These are phyloP conservation scores for Dicrostonyx torquatus DNA, from an alignment of 2,797 vertebrate species.

Conservation along the genomic window DNA sequence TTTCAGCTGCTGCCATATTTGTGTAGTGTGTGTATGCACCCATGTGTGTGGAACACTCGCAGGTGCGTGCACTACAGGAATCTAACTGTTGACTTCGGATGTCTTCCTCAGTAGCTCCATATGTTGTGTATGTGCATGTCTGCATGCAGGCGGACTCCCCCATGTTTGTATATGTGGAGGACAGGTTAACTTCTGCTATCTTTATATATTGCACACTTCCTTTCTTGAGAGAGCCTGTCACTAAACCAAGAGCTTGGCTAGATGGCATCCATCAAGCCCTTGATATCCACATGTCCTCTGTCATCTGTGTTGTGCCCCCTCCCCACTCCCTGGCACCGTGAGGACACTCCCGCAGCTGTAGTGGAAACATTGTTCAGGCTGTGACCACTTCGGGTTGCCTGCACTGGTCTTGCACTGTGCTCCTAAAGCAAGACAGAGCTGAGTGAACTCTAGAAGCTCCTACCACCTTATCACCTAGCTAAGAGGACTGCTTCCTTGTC, in stretches of 20 bases:
- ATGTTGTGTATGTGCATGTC: not conserved
- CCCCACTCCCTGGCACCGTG: not conserved
- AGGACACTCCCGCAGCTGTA: not conserved
- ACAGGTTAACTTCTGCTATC: not conserved
- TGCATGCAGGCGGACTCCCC: not conserved
- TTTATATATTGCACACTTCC: not conserved
- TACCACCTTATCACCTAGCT: not conserved
- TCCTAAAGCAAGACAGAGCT: not conserved
- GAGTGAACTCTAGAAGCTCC: not conserved
- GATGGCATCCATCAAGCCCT: not conserved
- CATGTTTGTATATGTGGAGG: not conserved
- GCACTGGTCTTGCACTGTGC: not conserved
- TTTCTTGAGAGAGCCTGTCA: not conserved
- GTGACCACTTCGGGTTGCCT: not conserved
- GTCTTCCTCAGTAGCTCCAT: not conserved
- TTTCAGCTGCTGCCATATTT: not conserved
- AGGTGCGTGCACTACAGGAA: not conserved
- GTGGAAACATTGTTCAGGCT: not conserved
- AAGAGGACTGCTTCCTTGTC: not conserved
- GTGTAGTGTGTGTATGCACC: not conserved
- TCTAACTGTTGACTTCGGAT: not conserved
- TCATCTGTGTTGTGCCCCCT: not conserved
- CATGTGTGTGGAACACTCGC: not conserved
- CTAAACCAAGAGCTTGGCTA: not conserved
- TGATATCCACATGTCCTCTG: not conserved